Evolutionary conservation across 2,113 vertebrate species (phyloP).

Genomic region (Riparia riparia): DNA sequence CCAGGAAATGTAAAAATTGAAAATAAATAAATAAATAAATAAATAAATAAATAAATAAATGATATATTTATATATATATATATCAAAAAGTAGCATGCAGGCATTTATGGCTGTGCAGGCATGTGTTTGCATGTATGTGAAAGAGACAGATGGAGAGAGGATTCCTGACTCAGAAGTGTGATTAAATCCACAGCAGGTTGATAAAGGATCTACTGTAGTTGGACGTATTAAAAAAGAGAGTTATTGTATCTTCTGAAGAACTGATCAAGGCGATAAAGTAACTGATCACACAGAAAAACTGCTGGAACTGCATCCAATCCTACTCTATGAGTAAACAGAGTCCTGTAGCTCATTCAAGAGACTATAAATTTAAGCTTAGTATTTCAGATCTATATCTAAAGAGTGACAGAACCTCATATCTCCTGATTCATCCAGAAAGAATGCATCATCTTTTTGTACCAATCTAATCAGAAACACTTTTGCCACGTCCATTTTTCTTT

Average conservation of each 20-base stretch:
- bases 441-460: conserved; percentile 76
- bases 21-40: no score
- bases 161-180: conserved; percentile 42
- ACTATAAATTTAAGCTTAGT: conserved; percentile 77
- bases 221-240: conserved; percentile 69
- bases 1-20: background rate
- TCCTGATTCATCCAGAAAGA: conserved; percentile 76
- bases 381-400: conserved; percentile 79
- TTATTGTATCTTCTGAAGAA: conserved; percentile 74
- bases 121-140: conserved; percentile 4
- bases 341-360: conserved; percentile 56
- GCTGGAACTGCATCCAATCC: conserved; percentile 65
- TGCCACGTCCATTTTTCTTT: conserved; percentile 80
- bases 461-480: conserved; percentile 78
- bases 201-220: conserved; percentile 70
- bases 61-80: no score
- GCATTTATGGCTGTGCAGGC: background rate
- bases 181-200: conserved; percentile 69
- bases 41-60: no score
- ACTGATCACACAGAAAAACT: conserved; percentile 61
- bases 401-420: conserved; percentile 75
- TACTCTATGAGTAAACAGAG: conserved; percentile 72
- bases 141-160: conserved; percentile 25
- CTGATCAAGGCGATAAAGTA: conserved; percentile 77
- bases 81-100: background rate